These are phyloP conservation scores for Palythoa grandis DNA, from an alignment of 92 coral and sea anemone species.

Conservation along the genomic window DNA sequence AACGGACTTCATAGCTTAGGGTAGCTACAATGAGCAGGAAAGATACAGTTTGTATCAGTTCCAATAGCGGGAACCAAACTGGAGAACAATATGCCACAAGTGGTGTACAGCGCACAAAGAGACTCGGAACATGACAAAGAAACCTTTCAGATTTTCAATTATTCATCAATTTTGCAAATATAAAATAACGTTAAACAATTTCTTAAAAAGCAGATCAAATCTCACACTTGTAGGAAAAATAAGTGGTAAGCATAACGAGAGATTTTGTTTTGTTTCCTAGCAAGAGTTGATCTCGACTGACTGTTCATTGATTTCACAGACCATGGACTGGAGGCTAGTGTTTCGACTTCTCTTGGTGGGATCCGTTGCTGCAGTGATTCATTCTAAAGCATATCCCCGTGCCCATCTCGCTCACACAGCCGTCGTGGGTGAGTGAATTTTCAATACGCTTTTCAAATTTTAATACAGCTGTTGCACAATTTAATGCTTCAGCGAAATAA, in stretches of 20 bases:
- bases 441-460: constrained; percentile 1
- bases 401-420: constrained; percentile 20
- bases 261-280: neutral
- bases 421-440: constrained; percentile 35
- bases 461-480: neutral
- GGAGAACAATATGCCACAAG: constrained; percentile 40
- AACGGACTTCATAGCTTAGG: neutral
- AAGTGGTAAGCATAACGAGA: constrained; percentile 13
- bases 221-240: constrained; percentile 9
- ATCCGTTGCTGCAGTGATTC: neutral
- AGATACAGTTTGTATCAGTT: neutral
- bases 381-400: constrained; percentile 28
- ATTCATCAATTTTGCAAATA: constrained; percentile 29
- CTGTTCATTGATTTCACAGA: neutral
- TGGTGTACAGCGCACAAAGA: constrained; percentile 11
- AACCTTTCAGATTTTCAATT: constrained; percentile 16
- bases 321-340: constrained; percentile 35
- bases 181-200: constrained; percentile 10
- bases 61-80: constrained; percentile 15
- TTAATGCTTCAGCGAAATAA: neutral
- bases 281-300: neutral
- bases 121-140: constrained; percentile 29
- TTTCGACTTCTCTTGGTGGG: constrained; percentile 10
- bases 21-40: neutral
- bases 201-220: constrained; percentile 27